phyloP scores from a whole-genome alignment of 2,113 vertebrate species.

The Percina caprodes region DNA sequence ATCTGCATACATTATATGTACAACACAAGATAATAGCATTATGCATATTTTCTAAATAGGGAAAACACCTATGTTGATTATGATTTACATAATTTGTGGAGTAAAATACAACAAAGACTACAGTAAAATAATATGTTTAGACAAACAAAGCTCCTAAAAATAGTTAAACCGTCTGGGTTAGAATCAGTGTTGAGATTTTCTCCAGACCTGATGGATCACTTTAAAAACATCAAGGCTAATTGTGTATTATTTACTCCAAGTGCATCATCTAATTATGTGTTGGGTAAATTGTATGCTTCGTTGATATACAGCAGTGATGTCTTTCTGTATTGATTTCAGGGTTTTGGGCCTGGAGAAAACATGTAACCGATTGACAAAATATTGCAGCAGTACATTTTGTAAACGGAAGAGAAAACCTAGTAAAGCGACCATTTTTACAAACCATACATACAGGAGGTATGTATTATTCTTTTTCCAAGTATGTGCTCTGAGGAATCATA shows the following conservation, averaged over 20 bases:
- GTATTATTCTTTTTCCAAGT: background rate
- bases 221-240: background rate
- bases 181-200: background rate
- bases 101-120: too few species aligned
- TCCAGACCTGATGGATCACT: background rate
- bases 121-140: too few species aligned
- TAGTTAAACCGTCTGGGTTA: background rate
- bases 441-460: background rate
- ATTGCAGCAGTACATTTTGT: background rate
- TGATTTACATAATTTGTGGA: background rate
- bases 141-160: background rate
- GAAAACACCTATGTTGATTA: background rate
- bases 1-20: background rate
- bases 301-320: background rate
- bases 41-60: background rate
- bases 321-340: background rate
- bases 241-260: background rate
- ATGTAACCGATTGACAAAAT: background rate
- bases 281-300: background rate
- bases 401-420: background rate
- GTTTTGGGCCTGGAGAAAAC: background rate
- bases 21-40: background rate
- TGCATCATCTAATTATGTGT: slow-evolving; percentile 12
- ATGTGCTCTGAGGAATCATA: background rate
- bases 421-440: background rate